Conservation (phyloP, 2,113 vertebrate species). For the Phaetusa simplex region DNA sequence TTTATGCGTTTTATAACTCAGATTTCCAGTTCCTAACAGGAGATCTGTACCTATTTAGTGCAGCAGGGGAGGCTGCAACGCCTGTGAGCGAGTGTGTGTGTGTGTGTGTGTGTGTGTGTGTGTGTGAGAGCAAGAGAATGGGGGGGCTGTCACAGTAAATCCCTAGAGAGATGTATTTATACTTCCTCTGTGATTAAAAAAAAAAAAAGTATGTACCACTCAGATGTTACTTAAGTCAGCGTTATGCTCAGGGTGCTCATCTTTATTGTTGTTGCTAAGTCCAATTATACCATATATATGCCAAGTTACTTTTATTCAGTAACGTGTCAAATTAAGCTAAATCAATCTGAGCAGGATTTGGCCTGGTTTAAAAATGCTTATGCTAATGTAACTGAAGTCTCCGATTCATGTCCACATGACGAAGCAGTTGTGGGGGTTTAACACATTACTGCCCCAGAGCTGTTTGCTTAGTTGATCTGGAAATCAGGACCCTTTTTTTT, state of each 20-base stretch:
- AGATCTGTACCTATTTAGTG: not conserved
- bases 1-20: not conserved
- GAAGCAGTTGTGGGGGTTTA: not conserved
- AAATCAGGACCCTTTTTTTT: not conserved
- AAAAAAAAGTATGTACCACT: not conserved
- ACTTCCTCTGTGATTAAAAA: not conserved
- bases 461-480: not conserved
- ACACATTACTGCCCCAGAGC: not conserved
- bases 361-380: not conserved
- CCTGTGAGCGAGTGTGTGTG: fast-evolving
- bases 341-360: not conserved
- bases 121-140: not conserved
- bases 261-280: not conserved
- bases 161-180: not conserved
- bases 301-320: not conserved
- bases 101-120: no score
- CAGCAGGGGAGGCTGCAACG: not conserved
- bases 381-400: not conserved
- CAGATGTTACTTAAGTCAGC: not conserved
- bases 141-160: not conserved
- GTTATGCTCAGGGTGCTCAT: not conserved
- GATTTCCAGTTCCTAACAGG: not conserved
- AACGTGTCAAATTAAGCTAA: not conserved
- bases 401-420: fast-evolving
- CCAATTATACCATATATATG: not conserved